Percentiles rank a stretch among this genome's conserved stretches.
Conservation (phyloP, 2,113 vertebrate genomes). For the Lynx canadensis region DNA sequence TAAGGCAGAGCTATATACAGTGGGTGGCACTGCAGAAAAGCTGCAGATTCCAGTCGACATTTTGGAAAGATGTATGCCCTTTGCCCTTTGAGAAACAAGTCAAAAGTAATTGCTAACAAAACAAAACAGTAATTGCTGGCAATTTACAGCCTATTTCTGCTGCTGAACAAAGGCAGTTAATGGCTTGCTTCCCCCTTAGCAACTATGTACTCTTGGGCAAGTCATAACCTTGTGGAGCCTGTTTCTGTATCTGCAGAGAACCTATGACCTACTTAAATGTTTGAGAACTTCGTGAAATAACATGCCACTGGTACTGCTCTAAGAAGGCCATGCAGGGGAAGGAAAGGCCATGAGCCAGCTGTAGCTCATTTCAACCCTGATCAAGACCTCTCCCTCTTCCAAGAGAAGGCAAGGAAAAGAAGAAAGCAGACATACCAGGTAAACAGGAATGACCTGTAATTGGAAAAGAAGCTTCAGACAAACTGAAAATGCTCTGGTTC, state of each 20-base stretch:
- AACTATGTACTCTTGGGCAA: neutral
- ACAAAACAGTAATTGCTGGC: conserved; percentile 29
- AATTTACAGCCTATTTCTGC: neutral
- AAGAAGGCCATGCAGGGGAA: conserved; percentile 16
- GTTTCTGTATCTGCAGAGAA: conserved; percentile 40
- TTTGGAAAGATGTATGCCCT: neutral
- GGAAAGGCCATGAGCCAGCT: neutral
- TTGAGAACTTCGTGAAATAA: conserved; percentile 17
- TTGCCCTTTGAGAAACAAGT: conserved; percentile 38
- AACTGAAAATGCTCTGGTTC: conserved; percentile 51
- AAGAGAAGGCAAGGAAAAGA: conserved; percentile 55
- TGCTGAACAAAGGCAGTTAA: neutral
- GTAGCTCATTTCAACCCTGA: neutral
- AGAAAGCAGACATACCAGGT: conserved; percentile 24
- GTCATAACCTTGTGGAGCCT: neutral
- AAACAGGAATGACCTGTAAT: neutral
- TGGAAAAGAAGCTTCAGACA: conserved; percentile 56
- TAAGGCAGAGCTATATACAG: neutral
- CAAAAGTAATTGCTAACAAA: conserved; percentile 35
- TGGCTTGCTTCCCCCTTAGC: neutral
- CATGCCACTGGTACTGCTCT: neutral
- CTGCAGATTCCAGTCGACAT: neutral
- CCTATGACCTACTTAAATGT: neutral
- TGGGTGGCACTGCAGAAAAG: neutral
- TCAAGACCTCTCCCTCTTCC: neutral